Conservation (phyloP, 2,113 vertebrate species). For the Equus przewalskii region DNA sequence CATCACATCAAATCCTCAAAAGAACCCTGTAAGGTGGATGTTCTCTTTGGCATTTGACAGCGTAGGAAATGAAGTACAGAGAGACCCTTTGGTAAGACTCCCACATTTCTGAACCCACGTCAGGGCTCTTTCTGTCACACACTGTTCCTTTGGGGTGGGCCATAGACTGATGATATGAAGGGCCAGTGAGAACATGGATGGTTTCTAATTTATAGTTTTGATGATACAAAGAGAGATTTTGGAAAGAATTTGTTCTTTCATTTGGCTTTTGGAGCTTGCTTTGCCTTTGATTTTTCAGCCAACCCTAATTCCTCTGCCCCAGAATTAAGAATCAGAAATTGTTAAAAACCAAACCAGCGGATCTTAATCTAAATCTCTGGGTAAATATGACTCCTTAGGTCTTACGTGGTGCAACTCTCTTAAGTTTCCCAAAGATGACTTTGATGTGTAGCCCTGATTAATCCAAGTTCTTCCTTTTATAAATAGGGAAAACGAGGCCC, state of each 20-base stretch:
- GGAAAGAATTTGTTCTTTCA: neutral
- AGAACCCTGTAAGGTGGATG: neutral
- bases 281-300: conserved; percentile 31
- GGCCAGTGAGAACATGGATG: neutral
- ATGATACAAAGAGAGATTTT: neutral
- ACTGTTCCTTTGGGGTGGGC: neutral
- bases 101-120: neutral
- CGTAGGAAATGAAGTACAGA: neutral
- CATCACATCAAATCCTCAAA: neutral
- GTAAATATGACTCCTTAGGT: neutral
- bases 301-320: neutral
- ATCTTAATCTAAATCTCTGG: conserved; percentile 12
- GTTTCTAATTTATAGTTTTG: neutral
- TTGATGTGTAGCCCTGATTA: neutral
- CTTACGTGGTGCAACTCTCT: neutral
- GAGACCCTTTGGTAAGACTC: neutral
- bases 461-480: conserved; percentile 12
- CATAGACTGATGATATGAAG: neutral
- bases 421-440: conserved; percentile 14
- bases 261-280: conserved; percentile 37
- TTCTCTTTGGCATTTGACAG: conserved; percentile 12
- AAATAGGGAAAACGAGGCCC: neutral
- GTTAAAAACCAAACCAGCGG: neutral
- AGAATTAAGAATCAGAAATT: neutral
- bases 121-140: neutral